These are phyloP conservation scores for Mesocricetus auratus DNA, from an alignment of 2,113 vertebrate genomes.

Conservation along the genomic window DNA sequence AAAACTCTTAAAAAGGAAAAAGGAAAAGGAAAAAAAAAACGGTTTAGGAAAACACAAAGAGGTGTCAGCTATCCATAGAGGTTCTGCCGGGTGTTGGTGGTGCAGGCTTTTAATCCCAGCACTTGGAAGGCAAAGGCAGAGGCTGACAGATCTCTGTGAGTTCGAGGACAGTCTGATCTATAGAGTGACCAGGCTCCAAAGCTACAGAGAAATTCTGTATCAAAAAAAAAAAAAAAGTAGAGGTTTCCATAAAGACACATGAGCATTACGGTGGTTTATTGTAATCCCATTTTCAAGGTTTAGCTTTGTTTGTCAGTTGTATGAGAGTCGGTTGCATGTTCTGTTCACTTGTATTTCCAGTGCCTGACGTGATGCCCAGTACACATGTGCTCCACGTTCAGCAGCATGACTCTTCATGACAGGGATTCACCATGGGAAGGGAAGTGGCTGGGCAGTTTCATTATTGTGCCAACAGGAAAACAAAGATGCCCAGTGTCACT, in stretches of 20 bases:
- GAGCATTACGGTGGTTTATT: neutral
- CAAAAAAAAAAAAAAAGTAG: no score
- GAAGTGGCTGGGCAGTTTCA: neutral
- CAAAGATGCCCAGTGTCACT: neutral
- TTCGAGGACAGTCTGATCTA: no score
- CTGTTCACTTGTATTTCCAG: neutral
- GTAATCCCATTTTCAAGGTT: neutral
- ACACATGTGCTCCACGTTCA: neutral
- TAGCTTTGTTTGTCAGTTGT: neutral
- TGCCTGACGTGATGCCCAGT: neutral
- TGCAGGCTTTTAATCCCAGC: no score
- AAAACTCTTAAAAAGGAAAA: neutral
- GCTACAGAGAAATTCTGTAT: no score
- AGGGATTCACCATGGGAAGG: neutral
- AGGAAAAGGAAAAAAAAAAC: neutral
- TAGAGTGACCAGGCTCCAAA: no score
- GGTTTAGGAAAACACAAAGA: conserved; percentile 17
- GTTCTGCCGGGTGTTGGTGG: no score
- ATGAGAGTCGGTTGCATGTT: neutral
- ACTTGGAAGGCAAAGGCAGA: no score
- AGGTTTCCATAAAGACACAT: neutral
- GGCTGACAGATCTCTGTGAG: no score
- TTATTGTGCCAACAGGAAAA: neutral
- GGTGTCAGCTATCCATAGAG: neutral
- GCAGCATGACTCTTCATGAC: neutral